A percentile compares a stretch with the other conserved stretches of the same genome.
These are phyloP conservation scores for Palythoa caribaeorum DNA, from an alignment of 92 coral and sea anemone species.

Conservation along the genomic window DNA sequence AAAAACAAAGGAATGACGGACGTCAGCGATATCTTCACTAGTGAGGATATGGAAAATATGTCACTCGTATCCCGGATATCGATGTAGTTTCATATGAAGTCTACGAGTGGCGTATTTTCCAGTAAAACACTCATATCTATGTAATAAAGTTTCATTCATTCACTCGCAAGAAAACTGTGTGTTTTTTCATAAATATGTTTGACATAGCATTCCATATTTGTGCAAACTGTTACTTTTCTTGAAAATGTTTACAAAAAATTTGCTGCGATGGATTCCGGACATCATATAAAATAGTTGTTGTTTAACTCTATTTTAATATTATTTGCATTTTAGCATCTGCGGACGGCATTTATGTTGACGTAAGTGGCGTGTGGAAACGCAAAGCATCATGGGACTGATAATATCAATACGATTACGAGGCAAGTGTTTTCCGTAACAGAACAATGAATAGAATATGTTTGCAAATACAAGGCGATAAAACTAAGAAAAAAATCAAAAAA, in stretches of 20 bases:
- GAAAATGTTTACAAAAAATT: not conserved
- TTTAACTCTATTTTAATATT: not conserved
- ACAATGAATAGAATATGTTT: not conserved
- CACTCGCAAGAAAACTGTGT: not conserved
- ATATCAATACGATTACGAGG: not conserved
- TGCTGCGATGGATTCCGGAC: not conserved
- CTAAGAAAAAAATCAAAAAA: too few species aligned
- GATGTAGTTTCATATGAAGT: too few species aligned
- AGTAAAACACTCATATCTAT: too few species aligned
- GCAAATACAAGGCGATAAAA: too few species aligned
- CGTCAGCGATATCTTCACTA: too few species aligned
- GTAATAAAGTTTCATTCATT: too few species aligned
- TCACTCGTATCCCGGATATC: too few species aligned
- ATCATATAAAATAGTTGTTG: not conserved
- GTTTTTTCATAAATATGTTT: too few species aligned
- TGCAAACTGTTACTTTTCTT: not conserved
- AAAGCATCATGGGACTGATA: conserved; percentile 5
- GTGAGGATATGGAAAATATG: too few species aligned
- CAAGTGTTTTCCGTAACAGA: not conserved
- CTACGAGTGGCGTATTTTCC: too few species aligned
- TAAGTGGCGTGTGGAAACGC: not conserved
- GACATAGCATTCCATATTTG: too few species aligned
- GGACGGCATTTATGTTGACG: not conserved
- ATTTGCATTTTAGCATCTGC: not conserved
- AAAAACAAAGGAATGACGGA: too few species aligned